Evolutionary conservation across 2,797 vertebrate genomes (phyloP).

Genomic region (Halcyon chelicuti): DNA sequence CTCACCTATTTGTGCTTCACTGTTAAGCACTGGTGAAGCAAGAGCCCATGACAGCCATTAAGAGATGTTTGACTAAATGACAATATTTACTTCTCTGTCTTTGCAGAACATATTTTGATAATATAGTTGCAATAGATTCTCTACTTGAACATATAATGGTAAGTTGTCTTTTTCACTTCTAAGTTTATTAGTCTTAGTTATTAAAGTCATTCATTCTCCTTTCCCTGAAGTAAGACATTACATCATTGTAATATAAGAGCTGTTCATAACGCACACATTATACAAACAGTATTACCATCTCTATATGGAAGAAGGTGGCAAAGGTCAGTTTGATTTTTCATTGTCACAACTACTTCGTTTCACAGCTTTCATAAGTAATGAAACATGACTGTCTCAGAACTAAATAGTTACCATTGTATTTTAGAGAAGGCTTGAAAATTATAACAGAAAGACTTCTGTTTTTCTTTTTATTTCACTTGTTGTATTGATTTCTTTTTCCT

Average conservation of each 20-base stretch:
- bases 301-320: neutral
- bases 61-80: neutral
- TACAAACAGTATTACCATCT: neutral
- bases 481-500: neutral
- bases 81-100: slow-evolving; percentile 69
- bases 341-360: neutral
- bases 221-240: neutral
- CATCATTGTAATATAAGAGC: neutral
- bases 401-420: neutral
- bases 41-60: neutral
- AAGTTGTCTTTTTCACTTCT: slow-evolving; percentile 71
- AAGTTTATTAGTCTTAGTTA: neutral
- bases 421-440: neutral
- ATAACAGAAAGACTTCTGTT: neutral
- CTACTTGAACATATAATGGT: slow-evolving; percentile 99
- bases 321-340: neutral
- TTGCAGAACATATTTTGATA: slow-evolving; percentile 99
- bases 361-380: neutral
- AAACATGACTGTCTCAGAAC: neutral
- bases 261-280: neutral
- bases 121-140: slow-evolving; percentile 99
- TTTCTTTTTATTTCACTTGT: neutral
- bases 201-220: neutral
- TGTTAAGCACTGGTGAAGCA: neutral
- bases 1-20: neutral